phyloP scores from a whole-genome alignment of 1,140 invertebrate species.

The Bicyclus anynana region DNA sequence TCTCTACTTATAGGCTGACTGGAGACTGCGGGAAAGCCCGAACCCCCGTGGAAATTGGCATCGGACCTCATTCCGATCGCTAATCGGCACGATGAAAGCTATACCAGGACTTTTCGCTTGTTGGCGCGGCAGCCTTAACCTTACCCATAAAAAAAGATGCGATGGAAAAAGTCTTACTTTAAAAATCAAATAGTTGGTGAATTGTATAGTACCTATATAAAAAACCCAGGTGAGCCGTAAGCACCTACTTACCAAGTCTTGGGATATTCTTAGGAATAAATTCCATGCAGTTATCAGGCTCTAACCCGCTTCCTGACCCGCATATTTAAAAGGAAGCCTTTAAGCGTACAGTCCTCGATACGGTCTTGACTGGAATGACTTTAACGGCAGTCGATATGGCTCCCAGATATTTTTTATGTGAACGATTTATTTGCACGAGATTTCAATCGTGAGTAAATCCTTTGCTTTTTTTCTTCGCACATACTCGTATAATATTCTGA shows the following conservation, averaged over 20 bases:
- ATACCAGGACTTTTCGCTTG: no score
- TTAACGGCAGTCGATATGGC: neutral
- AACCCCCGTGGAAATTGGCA: no score
- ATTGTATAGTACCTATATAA: no score
- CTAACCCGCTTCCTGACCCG: slow-evolving; percentile 3
- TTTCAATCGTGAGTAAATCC: neutral
- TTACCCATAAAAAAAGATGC: no score
- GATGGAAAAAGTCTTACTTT: no score
- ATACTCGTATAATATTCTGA: no score
- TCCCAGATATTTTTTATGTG: neutral
- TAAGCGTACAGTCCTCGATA: slow-evolving; percentile 5
- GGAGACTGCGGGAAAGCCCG: no score
- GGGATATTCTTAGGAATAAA: slow-evolving; percentile 4
- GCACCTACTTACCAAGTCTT: slow-evolving; percentile 1
- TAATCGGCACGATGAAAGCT: no score
- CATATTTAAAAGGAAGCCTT: slow-evolving; percentile 2
- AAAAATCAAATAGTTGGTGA: no score
- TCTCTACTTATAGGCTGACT: no score
- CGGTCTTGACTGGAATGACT: neutral
- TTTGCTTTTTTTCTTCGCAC: neutral
- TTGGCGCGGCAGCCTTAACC: no score
- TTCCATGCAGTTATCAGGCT: slow-evolving; percentile 2
- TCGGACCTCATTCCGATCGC: no score
- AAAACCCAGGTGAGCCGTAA: neutral
- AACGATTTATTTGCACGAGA: slow-evolving; percentile 2